Percentiles rank a stretch among this genome's conserved stretches.
Evolutionary conservation across 2,113 vertebrate species (phyloP).

Genomic region (Phalacrocorax brasilianus): DNA sequence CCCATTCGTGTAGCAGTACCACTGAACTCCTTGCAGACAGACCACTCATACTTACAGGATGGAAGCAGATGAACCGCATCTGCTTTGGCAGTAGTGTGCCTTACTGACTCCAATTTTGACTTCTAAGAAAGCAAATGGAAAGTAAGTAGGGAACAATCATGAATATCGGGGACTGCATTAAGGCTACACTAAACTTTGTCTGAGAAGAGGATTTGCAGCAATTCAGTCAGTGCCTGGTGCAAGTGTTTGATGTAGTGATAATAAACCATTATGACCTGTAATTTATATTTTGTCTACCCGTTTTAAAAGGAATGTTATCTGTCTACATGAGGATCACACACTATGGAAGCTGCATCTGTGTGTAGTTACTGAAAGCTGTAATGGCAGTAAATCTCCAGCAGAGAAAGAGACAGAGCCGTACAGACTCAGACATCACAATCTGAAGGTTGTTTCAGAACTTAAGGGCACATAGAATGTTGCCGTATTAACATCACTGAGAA

Average conservation of each 20-base stretch:
- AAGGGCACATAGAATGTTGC: not conserved
- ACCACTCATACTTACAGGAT: not conserved
- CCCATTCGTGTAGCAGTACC: not conserved
- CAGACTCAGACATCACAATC: not conserved
- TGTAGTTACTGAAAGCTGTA: conserved; percentile 34
- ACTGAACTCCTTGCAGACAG: not conserved
- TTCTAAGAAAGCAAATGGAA: conserved; percentile 18
- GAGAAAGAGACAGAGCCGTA: not conserved
- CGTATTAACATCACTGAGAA: not conserved
- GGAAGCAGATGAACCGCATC: conserved; percentile 1
- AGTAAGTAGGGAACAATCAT: not conserved
- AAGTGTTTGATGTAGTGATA: conserved; percentile 17
- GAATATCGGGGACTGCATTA: not conserved
- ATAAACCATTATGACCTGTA: conserved; percentile 10
- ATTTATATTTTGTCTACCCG: conserved; percentile 17
- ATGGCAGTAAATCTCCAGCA: conserved; percentile 41
- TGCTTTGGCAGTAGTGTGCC: not conserved
- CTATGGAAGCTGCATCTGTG: conserved; percentile 37
- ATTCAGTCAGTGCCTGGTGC: not conserved
- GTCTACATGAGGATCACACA: conserved; percentile 24
- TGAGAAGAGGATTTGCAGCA: conserved; percentile 13
- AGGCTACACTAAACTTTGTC: not conserved
- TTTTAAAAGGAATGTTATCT: conserved; percentile 33
- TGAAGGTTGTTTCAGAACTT: not conserved
- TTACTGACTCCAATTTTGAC: not conserved